Percentiles rank a stretch among this genome's conserved stretches.
Evolutionary conservation across 2,888 invertebrate genomes (phyloP).

Genomic region (Acleris laterana): DNA sequence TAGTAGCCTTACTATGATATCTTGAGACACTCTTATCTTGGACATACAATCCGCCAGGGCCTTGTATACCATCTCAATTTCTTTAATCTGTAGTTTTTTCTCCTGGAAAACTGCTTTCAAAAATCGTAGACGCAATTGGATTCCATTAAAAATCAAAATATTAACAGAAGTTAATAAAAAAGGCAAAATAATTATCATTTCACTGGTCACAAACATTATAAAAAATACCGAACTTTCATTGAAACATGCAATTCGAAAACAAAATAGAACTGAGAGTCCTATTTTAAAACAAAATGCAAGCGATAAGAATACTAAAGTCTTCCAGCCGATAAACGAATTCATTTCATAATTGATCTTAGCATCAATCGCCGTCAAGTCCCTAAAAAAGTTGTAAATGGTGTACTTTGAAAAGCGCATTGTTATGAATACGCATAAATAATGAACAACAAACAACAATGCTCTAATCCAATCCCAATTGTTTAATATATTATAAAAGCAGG

Average conservation of each 20-base stretch:
- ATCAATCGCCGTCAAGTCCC: neutral
- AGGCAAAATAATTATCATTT: too few species aligned
- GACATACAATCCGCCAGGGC: neutral
- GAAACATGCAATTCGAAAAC: neutral
- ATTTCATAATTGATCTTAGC: neutral
- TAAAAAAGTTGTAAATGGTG: neutral
- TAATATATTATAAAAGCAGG: neutral
- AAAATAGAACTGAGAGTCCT: neutral
- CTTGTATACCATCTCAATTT: neutral
- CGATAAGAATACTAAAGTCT: neutral
- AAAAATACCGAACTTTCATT: neutral
- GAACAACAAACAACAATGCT: neutral
- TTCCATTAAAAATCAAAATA: too few species aligned
- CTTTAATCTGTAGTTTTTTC: neutral
- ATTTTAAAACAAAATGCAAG: neutral
- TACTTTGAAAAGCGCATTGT: neutral
- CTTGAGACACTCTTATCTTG: neutral
- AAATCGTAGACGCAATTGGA: too few species aligned
- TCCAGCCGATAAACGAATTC: neutral
- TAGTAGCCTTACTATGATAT: neutral
- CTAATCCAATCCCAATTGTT: neutral
- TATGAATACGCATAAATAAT: neutral
- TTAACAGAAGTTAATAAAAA: too few species aligned
- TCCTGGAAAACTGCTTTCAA: neutral
- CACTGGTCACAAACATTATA: too few species aligned